Percentiles rank a stretch among this genome's conserved stretches.
These are phyloP conservation scores for Pseudococcus jackbeardsleyi DNA, from an alignment of 2,888 invertebrate genomes.

Conservation along the genomic window DNA sequence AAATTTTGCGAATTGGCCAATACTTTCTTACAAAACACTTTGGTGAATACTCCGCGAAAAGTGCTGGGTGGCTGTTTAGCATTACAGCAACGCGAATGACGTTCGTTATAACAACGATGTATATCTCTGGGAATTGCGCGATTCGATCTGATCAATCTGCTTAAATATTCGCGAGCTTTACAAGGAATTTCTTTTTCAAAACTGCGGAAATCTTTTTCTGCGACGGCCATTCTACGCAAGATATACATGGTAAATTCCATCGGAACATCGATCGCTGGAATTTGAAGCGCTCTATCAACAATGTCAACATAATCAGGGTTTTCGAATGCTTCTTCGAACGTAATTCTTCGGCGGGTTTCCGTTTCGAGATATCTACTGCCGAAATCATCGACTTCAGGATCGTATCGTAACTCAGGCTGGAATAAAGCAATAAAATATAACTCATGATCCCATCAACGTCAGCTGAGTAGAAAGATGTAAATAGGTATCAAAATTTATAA, in stretches of 20 bases:
- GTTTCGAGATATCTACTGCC: neutral
- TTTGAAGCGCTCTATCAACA: neutral
- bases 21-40: neutral
- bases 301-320: neutral
- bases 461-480: neutral
- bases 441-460: neutral
- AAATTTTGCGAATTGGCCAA: neutral
- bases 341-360: neutral
- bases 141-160: too few species aligned
- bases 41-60: neutral
- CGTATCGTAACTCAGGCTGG: neutral
- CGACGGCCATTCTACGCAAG: neutral
- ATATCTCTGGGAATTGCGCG: neutral
- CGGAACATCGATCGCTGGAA: neutral
- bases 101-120: neutral
- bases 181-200: neutral
- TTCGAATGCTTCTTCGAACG: neutral
- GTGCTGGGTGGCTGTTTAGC: neutral
- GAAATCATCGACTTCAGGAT: neutral
- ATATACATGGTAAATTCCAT: neutral
- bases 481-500: neutral
- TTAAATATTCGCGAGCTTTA: neutral
- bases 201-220: neutral
- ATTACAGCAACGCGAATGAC: neutral
- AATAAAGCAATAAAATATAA: neutral